Conservation (phyloP, 1,140 invertebrate genomes). For the Drosophila biarmipes region DNA sequence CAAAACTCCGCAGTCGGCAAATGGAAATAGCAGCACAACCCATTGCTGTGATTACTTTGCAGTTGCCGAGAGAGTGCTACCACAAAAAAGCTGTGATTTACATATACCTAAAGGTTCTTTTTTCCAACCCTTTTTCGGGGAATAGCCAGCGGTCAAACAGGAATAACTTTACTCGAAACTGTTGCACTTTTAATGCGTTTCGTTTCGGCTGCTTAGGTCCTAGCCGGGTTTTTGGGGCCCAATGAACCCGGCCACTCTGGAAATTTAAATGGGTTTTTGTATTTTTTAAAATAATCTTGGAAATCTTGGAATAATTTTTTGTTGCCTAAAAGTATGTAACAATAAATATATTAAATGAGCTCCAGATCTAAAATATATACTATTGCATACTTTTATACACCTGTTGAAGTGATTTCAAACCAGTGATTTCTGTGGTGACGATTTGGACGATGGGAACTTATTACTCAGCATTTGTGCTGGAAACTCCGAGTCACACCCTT, state of each 20-base stretch:
- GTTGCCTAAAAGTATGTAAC: too few relatives aligned
- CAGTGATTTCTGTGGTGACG: too few relatives aligned
- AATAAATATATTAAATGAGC: too few relatives aligned
- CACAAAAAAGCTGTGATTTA: slow-evolving; percentile 33
- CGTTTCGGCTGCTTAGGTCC: slow-evolving; percentile 66
- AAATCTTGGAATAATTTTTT: background rate
- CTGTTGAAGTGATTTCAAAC: too few relatives aligned
- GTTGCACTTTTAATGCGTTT: slow-evolving; percentile 77
- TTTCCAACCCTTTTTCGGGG: slow-evolving; percentile 15
- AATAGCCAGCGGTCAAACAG: slow-evolving; percentile 46
- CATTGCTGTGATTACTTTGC: slow-evolving; percentile 78
- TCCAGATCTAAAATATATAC: too few relatives aligned
- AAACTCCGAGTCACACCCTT: background rate
- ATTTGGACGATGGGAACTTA: too few relatives aligned
- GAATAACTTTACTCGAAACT: slow-evolving; percentile 61
- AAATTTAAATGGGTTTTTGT: slow-evolving; percentile 3
- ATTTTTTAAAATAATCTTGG: background rate
- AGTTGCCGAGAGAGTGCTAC: slow-evolving; percentile 11
- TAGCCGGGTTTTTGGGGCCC: slow-evolving; percentile 32
- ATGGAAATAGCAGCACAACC: slow-evolving; percentile 74
- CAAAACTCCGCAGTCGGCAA: slow-evolving; percentile 51
- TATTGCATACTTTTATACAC: too few relatives aligned
- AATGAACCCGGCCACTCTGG: slow-evolving; percentile 22
- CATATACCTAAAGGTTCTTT: background rate
- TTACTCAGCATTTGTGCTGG: background rate